These are phyloP conservation scores for Neocloeon triangulifer DNA, from an alignment of 1,140 invertebrate genomes.

Conservation along the genomic window DNA sequence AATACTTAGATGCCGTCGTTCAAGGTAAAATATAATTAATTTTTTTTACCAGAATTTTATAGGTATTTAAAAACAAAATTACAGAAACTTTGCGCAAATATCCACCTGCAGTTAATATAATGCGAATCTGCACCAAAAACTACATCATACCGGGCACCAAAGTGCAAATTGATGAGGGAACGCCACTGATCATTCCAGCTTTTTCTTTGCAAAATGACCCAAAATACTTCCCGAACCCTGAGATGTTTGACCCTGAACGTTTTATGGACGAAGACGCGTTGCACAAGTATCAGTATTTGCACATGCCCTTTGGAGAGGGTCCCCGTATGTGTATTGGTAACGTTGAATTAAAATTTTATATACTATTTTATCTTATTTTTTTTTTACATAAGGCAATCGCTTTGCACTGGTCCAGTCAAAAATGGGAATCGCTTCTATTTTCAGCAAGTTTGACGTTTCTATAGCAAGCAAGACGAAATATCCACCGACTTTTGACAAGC, in stretches of 20 bases:
- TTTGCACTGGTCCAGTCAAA: conserved; percentile 4
- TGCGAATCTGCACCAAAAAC: neutral
- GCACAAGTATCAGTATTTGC: neutral
- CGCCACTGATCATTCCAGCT: conserved; percentile 24
- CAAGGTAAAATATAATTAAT: conserved; percentile 17
- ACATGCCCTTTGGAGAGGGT: conserved; percentile 10
- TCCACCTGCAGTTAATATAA: conserved; percentile 9
- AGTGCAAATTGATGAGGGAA: conserved; percentile 6
- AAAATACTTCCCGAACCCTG: conserved; percentile 36
- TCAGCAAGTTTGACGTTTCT: conserved; percentile 1
- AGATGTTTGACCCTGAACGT: conserved; percentile 29
- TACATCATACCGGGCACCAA: neutral
- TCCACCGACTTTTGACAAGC: too few species aligned
- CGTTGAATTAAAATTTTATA: neutral
- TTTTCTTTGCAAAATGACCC: conserved; percentile 41
- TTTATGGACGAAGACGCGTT: conserved; percentile 9
- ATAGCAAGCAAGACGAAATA: too few species aligned
- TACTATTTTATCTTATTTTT: neutral
- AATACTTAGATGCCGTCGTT: conserved; percentile 16
- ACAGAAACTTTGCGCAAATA: conserved; percentile 18
- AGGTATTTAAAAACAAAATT: too few species aligned
- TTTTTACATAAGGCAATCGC: conserved; percentile 2
- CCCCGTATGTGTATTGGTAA: neutral
- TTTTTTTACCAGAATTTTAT: too few species aligned
- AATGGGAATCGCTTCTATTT: neutral